A percentile compares a stretch with the other conserved stretches of the same genome.
These are phyloP conservation scores for Pteronura brasiliensis DNA, from an alignment of 2,113 vertebrate genomes.

Conservation along the genomic window DNA sequence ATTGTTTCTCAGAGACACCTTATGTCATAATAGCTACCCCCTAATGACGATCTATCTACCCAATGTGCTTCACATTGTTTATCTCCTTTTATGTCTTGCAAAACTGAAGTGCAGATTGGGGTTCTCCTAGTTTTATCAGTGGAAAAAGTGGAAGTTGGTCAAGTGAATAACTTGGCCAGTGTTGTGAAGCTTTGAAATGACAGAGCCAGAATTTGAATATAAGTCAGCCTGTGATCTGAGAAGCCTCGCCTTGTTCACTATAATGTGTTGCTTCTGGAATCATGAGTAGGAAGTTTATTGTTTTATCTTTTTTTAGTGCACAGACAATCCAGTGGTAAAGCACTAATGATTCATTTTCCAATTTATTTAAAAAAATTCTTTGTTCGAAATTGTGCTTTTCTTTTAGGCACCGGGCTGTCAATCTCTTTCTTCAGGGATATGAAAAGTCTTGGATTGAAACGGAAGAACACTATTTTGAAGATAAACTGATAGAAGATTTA, in stretches of 20 bases:
- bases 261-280: not conserved
- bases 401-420: slow-evolving; percentile 93
- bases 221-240: not conserved
- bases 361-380: not conserved
- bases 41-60: not conserved
- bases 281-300: not conserved
- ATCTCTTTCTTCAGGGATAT: slow-evolving; percentile 97
- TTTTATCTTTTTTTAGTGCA: not conserved
- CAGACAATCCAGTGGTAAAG: not conserved
- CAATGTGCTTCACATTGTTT: not conserved
- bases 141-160: not conserved
- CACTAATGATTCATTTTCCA: not conserved
- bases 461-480: slow-evolving; percentile 98
- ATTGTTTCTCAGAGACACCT: not conserved
- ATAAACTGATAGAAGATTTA: slow-evolving; percentile 97
- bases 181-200: not conserved
- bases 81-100: not conserved
- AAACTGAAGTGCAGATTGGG: not conserved
- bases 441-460: slow-evolving; percentile 98
- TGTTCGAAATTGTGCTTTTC: slow-evolving; percentile 51
- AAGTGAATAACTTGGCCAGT: not conserved
- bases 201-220: not conserved
- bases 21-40: not conserved
- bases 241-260: not conserved
- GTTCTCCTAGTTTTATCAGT: not conserved